A percentile compares a stretch with the other conserved stretches of the same genome.
Conservation (phyloP, 2,113 vertebrate genomes). For the Anolis sagrei region DNA sequence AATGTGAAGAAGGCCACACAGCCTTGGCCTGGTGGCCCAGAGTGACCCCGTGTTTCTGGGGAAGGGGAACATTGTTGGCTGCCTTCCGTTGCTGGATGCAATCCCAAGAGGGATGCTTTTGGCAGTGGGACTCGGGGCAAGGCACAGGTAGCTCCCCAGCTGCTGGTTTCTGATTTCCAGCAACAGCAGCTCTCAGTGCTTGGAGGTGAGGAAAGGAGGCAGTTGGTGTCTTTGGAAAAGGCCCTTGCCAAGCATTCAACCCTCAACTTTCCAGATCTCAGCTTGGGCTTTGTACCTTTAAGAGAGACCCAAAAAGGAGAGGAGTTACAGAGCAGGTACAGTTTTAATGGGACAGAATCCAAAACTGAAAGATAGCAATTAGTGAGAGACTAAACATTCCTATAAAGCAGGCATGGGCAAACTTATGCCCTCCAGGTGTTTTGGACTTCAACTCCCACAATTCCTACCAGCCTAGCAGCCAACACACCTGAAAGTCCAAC, state of each 20-base stretch:
- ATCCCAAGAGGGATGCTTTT: constrained; percentile 16
- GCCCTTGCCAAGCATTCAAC: not conserved
- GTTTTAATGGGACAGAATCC: not conserved
- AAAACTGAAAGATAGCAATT: not conserved
- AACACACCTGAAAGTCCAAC: too few relatives aligned
- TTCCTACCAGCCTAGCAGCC: too few relatives aligned
- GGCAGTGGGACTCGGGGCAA: not conserved
- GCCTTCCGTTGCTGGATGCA: constrained; percentile 36
- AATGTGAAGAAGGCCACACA: constrained; percentile 45
- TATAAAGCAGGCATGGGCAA: too few relatives aligned
- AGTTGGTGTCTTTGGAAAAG: not conserved
- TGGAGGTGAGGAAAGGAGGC: not conserved
- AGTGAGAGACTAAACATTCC: too few relatives aligned
- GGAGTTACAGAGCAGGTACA: not conserved
- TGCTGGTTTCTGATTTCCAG: constrained; percentile 11
- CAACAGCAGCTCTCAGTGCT: not conserved
- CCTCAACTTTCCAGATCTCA: not conserved
- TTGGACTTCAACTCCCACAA: too few relatives aligned
- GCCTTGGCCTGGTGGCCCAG: constrained; percentile 32
- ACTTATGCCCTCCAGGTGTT: too few relatives aligned
- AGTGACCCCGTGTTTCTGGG: not conserved
- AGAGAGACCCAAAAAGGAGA: not conserved
- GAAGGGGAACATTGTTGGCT: not conserved
- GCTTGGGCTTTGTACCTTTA: not conserved
- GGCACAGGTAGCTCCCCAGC: not conserved